Evolutionary conservation across 2,113 vertebrate genomes (phyloP).

Genomic region (Silurus meridionalis): DNA sequence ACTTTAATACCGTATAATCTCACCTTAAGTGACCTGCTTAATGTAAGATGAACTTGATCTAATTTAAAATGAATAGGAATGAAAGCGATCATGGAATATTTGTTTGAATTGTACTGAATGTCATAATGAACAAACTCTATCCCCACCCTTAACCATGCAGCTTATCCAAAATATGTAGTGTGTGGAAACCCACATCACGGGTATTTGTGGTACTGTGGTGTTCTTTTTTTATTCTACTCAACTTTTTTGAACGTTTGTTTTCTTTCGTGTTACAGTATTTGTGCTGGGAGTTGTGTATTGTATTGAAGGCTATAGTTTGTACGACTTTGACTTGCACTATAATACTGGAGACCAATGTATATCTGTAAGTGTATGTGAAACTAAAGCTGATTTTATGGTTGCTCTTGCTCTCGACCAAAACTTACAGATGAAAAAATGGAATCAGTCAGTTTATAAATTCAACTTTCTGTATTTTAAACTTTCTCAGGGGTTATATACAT

Average conservation of each 20-base stretch:
- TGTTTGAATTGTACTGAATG: neutral
- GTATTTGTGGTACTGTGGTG: neutral
- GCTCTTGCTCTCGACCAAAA: neutral
- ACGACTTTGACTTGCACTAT: neutral
- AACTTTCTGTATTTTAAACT: constrained; percentile 34
- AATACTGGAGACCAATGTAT: neutral
- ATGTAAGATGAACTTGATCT: neutral
- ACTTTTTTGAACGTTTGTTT: neutral
- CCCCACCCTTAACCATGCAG: neutral
- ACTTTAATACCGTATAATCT: neutral
- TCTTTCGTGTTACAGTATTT: neutral
- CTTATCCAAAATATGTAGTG: too few species aligned
- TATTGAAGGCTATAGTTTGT: neutral
- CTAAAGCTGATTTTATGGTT: neutral
- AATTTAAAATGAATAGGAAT: neutral
- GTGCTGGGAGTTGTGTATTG: neutral
- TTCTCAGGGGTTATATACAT: constrained; percentile 33
- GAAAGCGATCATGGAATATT: neutral
- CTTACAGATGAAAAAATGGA: neutral
- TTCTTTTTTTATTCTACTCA: neutral
- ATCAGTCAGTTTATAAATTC: neutral
- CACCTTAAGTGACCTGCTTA: neutral
- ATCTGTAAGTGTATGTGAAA: neutral
- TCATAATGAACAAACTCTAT: neutral
- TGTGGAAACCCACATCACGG: neutral